phyloP scores from a whole-genome alignment of 2,797 vertebrate species.

The Mergus octosetaceus region DNA sequence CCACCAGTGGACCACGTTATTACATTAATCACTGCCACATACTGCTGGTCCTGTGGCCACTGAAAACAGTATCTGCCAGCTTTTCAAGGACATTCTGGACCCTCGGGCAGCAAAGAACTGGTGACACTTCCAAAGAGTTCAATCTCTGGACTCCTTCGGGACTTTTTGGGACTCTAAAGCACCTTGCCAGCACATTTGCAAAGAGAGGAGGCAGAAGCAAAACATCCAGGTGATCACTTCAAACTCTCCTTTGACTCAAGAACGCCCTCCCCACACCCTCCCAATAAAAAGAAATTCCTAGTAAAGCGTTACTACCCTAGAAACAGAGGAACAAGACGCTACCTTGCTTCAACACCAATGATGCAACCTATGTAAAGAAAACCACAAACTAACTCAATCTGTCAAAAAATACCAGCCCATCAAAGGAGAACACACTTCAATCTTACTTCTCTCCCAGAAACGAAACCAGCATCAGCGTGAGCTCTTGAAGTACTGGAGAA shows the following conservation, averaged over 20 bases:
- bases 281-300: not conserved
- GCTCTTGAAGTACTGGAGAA: not conserved
- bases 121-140: not conserved
- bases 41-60: not conserved
- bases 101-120: not conserved
- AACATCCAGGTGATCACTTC: not conserved
- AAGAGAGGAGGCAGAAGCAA: not conserved
- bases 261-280: not conserved
- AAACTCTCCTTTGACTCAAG: not conserved
- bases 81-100: not conserved
- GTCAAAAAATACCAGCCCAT: slow-evolving; percentile 14
- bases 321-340: not conserved
- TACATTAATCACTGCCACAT: not conserved
- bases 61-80: not conserved
- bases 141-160: not conserved
- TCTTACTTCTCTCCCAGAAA: slow-evolving; percentile 36
- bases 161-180: not conserved
- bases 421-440: slow-evolving; percentile 29
- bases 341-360: not conserved
- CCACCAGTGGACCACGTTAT: not conserved
- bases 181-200: not conserved
- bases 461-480: not conserved
- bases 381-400: slow-evolving; percentile 37
- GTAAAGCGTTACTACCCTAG: not conserved
- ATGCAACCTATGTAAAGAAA: not conserved